phyloP scores from a whole-genome alignment of 2,113 vertebrate genomes.

The Engystomops pustulosus region DNA sequence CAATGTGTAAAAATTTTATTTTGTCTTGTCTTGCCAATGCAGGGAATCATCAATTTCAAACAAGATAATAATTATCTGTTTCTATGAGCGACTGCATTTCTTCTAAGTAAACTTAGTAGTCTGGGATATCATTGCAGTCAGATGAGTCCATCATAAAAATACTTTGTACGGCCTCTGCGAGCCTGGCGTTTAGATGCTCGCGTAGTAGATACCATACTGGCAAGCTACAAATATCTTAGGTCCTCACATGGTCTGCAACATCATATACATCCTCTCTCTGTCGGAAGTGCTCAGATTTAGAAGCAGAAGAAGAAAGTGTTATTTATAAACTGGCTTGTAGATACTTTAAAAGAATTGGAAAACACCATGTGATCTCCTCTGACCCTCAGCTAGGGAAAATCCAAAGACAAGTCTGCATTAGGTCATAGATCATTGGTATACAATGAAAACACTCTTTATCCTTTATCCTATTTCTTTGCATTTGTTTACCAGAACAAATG shows the following conservation, averaged over 20 bases:
- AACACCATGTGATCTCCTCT: background rate
- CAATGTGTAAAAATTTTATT: background rate
- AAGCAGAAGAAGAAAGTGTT: slow-evolving; percentile 26
- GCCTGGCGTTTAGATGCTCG: slow-evolving; percentile 46
- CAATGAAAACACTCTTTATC: background rate
- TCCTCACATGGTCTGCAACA: slow-evolving; percentile 46
- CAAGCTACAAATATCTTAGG: slow-evolving; percentile 51
- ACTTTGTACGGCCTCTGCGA: slow-evolving; percentile 49
- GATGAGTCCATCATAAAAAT: slow-evolving; percentile 43
- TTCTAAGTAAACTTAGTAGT: slow-evolving; percentile 2
- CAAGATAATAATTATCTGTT: background rate
- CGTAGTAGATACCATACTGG: slow-evolving; percentile 45
- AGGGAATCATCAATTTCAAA: background rate
- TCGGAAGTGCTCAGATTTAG: slow-evolving; percentile 47
- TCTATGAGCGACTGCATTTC: background rate
- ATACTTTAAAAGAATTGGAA: slow-evolving; percentile 7
- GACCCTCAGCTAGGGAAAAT: background rate
- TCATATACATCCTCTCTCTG: slow-evolving; percentile 39
- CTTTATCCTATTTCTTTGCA: background rate
- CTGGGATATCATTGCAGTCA: slow-evolving; percentile 11
- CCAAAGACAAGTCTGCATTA: background rate
- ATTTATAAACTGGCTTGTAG: slow-evolving; percentile 28
- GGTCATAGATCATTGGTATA: background rate
- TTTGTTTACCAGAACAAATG: background rate
- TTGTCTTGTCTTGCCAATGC: background rate